phyloP scores from a whole-genome alignment of 1,140 invertebrate genomes.

The Cydia splendana region DNA sequence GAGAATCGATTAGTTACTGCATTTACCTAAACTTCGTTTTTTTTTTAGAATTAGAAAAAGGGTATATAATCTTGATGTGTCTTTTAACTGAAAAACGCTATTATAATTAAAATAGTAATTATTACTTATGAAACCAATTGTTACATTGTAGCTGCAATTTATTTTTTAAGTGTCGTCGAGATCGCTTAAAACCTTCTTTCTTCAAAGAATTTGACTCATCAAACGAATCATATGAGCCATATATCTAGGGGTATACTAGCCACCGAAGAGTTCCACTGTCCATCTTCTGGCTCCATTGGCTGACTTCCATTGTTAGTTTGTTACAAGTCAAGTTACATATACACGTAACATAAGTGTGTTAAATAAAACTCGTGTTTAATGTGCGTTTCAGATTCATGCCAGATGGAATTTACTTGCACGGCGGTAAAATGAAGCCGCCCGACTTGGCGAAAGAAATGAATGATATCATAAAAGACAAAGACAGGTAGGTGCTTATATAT shows the following conservation, averaged over 20 bases:
- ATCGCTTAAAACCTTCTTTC: too few relatives aligned
- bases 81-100: too few relatives aligned
- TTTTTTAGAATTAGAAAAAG: too few relatives aligned
- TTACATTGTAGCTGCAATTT: too few relatives aligned
- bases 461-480: slow-evolving; percentile 13
- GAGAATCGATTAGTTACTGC: neutral
- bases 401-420: slow-evolving; percentile 23
- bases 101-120: too few relatives aligned
- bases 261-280: neutral
- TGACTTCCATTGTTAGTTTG: too few relatives aligned
- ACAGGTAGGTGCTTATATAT: neutral
- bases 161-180: too few relatives aligned
- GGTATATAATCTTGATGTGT: too few relatives aligned
- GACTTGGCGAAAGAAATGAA: slow-evolving; percentile 12
- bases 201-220: too few relatives aligned
- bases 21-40: neutral
- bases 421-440: neutral
- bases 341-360: neutral
- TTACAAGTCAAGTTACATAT: neutral
- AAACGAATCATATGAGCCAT: too few relatives aligned
- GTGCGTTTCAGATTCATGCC: slow-evolving; percentile 13
- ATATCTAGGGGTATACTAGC: too few relatives aligned
- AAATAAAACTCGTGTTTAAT: neutral
- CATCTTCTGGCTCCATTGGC: neutral
- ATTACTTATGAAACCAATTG: too few relatives aligned